These are phyloP conservation scores for Clavelina lepadiformis DNA, from an alignment of 23 tunicate genomes.

Conservation along the genomic window DNA sequence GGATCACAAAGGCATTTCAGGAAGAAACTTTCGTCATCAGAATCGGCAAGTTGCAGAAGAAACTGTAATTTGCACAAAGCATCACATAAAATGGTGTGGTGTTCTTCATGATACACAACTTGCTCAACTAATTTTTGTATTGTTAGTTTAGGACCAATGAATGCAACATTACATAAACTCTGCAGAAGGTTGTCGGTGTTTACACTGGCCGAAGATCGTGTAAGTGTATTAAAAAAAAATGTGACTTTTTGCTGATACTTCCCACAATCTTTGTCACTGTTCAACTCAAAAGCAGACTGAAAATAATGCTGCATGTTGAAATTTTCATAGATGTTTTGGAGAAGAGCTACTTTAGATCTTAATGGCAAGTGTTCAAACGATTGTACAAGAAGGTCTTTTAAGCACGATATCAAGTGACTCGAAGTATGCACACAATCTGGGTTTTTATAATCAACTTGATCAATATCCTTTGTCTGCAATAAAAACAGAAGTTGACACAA, in stretches of 20 bases:
- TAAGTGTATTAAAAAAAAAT: conserved; percentile 16
- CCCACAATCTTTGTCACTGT: not conserved
- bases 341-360: not conserved
- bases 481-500: too few relatives aligned
- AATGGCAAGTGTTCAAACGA: conserved; percentile 5
- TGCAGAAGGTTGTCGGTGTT: not conserved
- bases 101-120: conserved; percentile 16
- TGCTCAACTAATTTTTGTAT: conserved; percentile 33
- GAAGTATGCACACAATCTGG: too few relatives aligned
- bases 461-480: too few relatives aligned
- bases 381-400: not conserved
- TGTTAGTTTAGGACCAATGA: conserved; percentile 15
- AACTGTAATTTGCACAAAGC: not conserved
- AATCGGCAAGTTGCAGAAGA: not conserved
- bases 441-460: too few relatives aligned
- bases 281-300: not conserved
- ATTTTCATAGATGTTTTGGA: not conserved
- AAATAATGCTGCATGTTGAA: not conserved
- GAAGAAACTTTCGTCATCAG: not conserved
- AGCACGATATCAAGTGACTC: not conserved
- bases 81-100: conserved; percentile 10
- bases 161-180: conserved; percentile 16
- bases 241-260: conserved; percentile 5
- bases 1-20: not conserved
- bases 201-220: not conserved